phyloP scores from a whole-genome alignment of 92 coral and sea anemone genomes.

The Meandrina meandrites region DNA sequence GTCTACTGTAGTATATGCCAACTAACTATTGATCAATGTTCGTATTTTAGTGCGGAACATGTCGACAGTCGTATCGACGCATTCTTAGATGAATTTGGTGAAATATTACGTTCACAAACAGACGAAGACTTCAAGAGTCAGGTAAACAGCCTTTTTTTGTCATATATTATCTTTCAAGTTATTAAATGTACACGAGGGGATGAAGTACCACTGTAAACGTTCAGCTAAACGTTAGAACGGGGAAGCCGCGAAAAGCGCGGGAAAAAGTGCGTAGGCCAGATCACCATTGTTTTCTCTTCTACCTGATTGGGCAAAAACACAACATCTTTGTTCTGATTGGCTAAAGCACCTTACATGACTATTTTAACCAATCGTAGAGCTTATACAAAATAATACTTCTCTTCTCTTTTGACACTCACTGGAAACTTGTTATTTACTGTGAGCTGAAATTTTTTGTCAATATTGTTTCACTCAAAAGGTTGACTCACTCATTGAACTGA shows the following conservation, averaged over 20 bases:
- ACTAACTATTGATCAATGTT: neutral
- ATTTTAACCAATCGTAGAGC: too few species aligned
- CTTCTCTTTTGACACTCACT: too few species aligned
- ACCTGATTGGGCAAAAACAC: neutral
- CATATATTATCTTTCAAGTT: neutral
- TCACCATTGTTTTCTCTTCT: neutral
- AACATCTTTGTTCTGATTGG: neutral
- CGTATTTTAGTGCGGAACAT: conserved; percentile 68
- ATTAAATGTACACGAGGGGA: neutral
- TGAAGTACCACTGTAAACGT: neutral
- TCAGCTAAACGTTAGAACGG: neutral
- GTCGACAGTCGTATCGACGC: conserved; percentile 74
- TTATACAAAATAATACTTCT: too few species aligned
- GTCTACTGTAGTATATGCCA: neutral
- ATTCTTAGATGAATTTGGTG: conserved; percentile 69
- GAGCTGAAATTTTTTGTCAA: neutral
- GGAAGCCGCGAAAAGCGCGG: neutral
- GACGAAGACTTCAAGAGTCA: conserved; percentile 81
- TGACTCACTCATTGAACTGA: conserved; percentile 79
- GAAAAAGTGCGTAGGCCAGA: neutral
- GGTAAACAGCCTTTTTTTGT: conserved; percentile 41
- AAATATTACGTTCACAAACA: conserved; percentile 42
- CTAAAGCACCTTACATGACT: too few species aligned
- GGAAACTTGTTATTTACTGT: too few species aligned
- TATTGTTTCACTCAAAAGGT: conserved; percentile 48